Conservation (phyloP, 2,113 vertebrate genomes). For the Tachycineta bicolor region DNA sequence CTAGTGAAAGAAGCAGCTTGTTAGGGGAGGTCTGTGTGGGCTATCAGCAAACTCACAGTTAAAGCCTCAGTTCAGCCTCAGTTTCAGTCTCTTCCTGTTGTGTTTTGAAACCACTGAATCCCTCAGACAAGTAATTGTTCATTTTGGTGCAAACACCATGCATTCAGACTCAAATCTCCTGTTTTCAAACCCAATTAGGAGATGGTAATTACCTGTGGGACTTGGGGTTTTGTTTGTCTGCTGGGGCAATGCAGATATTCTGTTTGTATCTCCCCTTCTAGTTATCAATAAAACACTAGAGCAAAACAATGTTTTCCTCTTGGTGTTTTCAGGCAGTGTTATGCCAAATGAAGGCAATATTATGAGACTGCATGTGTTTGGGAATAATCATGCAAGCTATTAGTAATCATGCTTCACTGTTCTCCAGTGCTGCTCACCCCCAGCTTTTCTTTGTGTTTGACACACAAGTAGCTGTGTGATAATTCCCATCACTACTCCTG, state of each 20-base stretch:
- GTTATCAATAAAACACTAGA: slow-evolving; percentile 65
- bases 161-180: slow-evolving; percentile 57
- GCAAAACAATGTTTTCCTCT: slow-evolving; percentile 61
- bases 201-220: slow-evolving; percentile 79
- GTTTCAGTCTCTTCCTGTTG: not conserved
- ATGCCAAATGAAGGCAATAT: slow-evolving; percentile 39
- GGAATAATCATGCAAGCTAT: slow-evolving; percentile 39
- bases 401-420: not conserved
- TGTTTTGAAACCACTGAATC: slow-evolving; percentile 28
- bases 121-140: slow-evolving; percentile 37
- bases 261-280: slow-evolving; percentile 56
- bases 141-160: slow-evolving; percentile 38
- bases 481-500: not conserved
- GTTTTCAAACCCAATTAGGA: slow-evolving; percentile 78
- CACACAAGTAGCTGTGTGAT: not conserved
- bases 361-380: not conserved
- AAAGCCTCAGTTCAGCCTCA: not conserved
- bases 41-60: not conserved
- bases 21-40: not conserved
- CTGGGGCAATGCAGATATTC: slow-evolving; percentile 22
- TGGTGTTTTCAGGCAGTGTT: not conserved
- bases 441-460: not conserved
- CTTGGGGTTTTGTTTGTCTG: slow-evolving; percentile 65
- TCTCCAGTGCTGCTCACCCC: not conserved
- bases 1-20: not conserved